Evolutionary conservation across 2,888 invertebrate species (phyloP), one percentile per base, ranked within the genome.

Genomic region (Drosophila testacea): DNA sequence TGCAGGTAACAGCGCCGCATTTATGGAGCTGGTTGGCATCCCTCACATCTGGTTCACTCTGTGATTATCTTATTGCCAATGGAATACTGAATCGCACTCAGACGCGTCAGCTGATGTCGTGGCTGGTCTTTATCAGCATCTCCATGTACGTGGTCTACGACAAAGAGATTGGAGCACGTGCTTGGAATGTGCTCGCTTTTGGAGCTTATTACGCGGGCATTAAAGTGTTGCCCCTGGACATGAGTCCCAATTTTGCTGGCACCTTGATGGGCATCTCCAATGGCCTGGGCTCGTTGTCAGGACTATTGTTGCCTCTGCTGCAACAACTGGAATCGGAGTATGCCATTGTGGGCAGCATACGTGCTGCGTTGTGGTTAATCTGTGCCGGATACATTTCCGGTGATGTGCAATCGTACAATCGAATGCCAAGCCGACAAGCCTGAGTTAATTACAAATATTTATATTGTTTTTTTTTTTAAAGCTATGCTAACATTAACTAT

Each of bases 271-370:
- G 95, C 0, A 94, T 95, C 47, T 94, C 95, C 1, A 95, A 95
- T 79, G 96, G 96, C 0, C 93, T 95, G 34, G 96, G 95, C 4
- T 95, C 95, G 0, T 92, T 95, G 46, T 94, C 95, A 0, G 95
- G 95, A 22, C 94, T 96, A 81, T 91, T 95, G 39, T 94, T 95
- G 3, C 95, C 95, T 0, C 94, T 94, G 79, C 36, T 88, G 42
- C 67, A 82, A 9, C 51, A 82, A 2, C 47, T 83, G 16, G 86
- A 83, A n/a, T 7, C 59, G 0, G 36, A 85, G 6, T 71, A 77
- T 6, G 39, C 60, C 0, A 93, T 95, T 48, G 95, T 95, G n/a
- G 95, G 95, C 30, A 90, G 66, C 52, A 66, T 88, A 1, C 69
- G 85, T 9, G 69, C 73, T 0, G 71, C 79, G 0, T 28, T 83